phyloP scores from a whole-genome alignment of 2,113 vertebrate genomes.

The Thryonomys swinderianus region DNA sequence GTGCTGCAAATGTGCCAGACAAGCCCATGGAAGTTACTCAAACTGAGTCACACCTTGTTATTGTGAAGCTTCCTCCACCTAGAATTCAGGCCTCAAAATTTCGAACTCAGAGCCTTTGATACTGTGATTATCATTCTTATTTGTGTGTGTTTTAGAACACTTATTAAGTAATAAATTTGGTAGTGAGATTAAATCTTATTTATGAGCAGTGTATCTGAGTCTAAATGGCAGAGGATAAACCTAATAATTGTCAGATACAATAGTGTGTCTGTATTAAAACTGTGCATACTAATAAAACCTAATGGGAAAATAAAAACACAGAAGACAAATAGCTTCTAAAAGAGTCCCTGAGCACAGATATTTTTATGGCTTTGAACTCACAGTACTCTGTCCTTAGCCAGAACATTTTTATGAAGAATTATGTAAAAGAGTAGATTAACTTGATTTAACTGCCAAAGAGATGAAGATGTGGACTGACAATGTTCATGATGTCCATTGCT shows the following conservation, averaged over 20 bases:
- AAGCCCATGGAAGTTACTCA: constrained; percentile 41
- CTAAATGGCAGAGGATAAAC: constrained; percentile 56
- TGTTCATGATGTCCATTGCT: constrained; percentile 79
- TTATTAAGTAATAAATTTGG: constrained; percentile 64
- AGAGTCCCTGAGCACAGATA: constrained; percentile 42
- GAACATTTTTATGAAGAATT: constrained; percentile 62
- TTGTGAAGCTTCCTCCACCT: neutral
- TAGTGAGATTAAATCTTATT: constrained; percentile 22
- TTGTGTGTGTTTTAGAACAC: constrained; percentile 41
- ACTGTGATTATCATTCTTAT: neutral
- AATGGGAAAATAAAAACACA: constrained; percentile 50
- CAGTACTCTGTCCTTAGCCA: neutral
- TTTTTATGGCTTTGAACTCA: constrained; percentile 55
- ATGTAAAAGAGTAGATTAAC: constrained; percentile 68
- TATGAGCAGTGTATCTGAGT: constrained; percentile 16
- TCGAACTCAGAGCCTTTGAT: constrained; percentile 36
- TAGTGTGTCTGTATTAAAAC: constrained; percentile 50
- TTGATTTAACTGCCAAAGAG: constrained; percentile 68
- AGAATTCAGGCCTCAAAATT: neutral
- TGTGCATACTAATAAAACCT: constrained; percentile 48
- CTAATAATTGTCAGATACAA: constrained; percentile 62
- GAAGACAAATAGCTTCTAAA: constrained; percentile 46
- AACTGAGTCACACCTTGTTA: neutral
- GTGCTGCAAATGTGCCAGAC: neutral
- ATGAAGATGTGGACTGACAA: constrained; percentile 79